Base-by-base conservation (phyloP, 2,113 vertebrate genomes). In the Choloepus hoffmanni region DNA sequence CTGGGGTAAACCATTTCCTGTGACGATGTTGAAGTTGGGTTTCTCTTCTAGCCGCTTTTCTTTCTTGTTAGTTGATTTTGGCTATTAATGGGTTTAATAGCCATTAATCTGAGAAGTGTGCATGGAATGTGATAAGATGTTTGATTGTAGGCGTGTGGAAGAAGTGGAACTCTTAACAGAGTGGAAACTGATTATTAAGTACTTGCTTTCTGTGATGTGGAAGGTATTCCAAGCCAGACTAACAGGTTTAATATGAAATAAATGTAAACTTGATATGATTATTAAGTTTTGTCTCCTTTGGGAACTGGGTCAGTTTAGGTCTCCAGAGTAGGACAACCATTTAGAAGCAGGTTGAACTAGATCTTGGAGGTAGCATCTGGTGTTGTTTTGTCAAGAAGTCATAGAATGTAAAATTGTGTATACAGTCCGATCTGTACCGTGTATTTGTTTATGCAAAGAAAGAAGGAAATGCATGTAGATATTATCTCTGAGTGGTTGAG, bases 291-390 rank as follows among this genome's bases (percentile, higher is more conserved):
- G 30, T 81, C 28, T 23, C n/a, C 36, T 60, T 79, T 85, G 45
- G 45, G 60, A 93, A 87, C 9, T 58, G 72, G 58, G 40, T 92
- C 89, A 85, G 21, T 81, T 70, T 85, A 70, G 48, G n/a, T 73
- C 30, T 78, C 40, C 24, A 85, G 26, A n/a, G 30, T 70, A n/a
- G 55, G 58, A 83, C 30, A 89, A 26, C 40, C 40, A 40, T 48
- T 28, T 72, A 78, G 45, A 26, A 89, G 45, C 74, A 95, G 24
- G 28, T 50, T 97, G 36, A 94, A 92, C 85, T 65, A 95, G n/a
- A 87, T 92, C 87, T 95, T 23, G 74, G 30, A 95, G n/a, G 26
- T 70, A 23, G 72, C 15, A 58, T 92, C 13, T 48, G 30, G 76
- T 85, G 28, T 68, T 50, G 0, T 89, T 13, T 53, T 96, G 53